Evolutionary conservation across 1,140 invertebrate genomes (phyloP).

Genomic region (Aphis craccivora): DNA sequence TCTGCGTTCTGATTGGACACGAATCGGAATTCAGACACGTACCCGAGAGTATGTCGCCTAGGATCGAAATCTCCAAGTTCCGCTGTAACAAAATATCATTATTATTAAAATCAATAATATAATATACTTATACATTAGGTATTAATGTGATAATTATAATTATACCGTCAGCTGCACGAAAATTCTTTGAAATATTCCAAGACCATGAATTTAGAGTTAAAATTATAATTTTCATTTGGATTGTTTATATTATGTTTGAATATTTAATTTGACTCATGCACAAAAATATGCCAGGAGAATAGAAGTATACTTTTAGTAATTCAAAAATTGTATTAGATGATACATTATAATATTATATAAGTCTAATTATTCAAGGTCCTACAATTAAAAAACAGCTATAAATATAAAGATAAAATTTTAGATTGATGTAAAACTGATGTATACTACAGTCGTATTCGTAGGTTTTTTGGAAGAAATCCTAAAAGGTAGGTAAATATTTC

Average conservation of each 20-base stretch:
- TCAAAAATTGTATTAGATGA: not conserved
- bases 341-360: not conserved
- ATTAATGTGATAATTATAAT: not conserved
- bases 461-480: not conserved
- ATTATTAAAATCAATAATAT: not conserved
- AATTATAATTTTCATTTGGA: not conserved
- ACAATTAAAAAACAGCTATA: not conserved
- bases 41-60: constrained; percentile 85
- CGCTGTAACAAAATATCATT: constrained; percentile 71
- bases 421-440: not conserved
- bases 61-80: constrained; percentile 97
- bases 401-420: not conserved
- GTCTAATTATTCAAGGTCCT: not conserved
- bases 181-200: not conserved
- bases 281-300: not conserved
- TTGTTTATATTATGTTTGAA: not conserved
- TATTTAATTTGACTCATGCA: not conserved
- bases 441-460: not conserved
- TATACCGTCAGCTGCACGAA: not conserved
- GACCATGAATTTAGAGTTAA: not conserved
- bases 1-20: constrained; percentile 91
- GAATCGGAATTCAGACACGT: constrained; percentile 97
- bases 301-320: not conserved
- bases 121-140: too few relatives aligned
- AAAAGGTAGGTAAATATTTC: not conserved